A percentile compares a stretch with the other conserved stretches of the same genome.
Conservation (phyloP, 2,888 invertebrate species). For the Lasioglossum morio region DNA sequence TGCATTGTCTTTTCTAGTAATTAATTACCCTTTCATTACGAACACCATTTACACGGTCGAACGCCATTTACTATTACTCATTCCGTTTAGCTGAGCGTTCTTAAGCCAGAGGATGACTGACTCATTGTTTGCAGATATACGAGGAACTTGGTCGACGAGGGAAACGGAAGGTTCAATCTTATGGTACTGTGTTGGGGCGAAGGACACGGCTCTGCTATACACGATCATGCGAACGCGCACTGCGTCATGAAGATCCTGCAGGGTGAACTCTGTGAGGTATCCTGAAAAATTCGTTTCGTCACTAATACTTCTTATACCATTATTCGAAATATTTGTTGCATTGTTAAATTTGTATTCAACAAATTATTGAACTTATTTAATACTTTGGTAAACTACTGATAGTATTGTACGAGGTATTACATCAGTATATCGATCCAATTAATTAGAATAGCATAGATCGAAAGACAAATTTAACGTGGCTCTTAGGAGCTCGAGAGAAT, state of each 20-base stretch:
- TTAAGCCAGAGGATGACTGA: constrained; percentile 12
- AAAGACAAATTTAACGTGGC: neutral
- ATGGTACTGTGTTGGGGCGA: constrained; percentile 99
- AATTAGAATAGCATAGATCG: too few relatives aligned
- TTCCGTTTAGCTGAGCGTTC: neutral
- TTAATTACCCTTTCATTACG: constrained; percentile 2
- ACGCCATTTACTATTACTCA: neutral
- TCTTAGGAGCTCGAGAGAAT: too few relatives aligned
- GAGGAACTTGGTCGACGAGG: constrained; percentile 96
- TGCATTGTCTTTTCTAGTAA: too few relatives aligned
- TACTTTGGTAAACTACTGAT: too few relatives aligned
- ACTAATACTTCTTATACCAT: too few relatives aligned
- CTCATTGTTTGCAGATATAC: constrained; percentile 90
- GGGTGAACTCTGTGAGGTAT: constrained; percentile 93
- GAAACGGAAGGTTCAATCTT: constrained; percentile 98
- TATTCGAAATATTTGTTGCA: too few relatives aligned
- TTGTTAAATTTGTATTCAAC: too few relatives aligned
- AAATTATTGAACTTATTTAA: too few relatives aligned
- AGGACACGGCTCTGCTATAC: constrained; percentile 97
- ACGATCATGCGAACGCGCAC: constrained; percentile 98
- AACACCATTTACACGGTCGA: neutral
- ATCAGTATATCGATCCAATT: too few relatives aligned
- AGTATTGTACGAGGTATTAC: too few relatives aligned
- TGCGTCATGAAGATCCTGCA: constrained; percentile 98
- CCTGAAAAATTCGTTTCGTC: constrained; percentile 60